Conservation (phyloP, 2,797 vertebrate genomes). For the Brachyrhaphis roseni region DNA sequence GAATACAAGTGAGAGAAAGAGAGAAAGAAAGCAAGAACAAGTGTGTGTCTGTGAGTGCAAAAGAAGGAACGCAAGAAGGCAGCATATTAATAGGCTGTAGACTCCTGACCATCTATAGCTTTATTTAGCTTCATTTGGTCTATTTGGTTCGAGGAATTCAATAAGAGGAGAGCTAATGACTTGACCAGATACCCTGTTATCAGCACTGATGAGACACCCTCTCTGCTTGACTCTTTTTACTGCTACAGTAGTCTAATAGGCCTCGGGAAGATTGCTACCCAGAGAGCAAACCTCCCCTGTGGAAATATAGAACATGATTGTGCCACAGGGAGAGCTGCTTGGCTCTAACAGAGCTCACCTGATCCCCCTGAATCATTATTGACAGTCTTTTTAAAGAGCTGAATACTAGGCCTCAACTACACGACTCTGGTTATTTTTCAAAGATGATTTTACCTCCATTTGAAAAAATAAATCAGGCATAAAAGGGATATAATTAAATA, state of each 20-base stretch:
- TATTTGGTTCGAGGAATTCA: conserved; percentile 77
- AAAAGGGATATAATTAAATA: neutral
- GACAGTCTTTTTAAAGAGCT: conserved; percentile 69
- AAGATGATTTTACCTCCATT: neutral
- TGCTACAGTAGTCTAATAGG: conserved; percentile 78
- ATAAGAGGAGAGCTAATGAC: conserved; percentile 82
- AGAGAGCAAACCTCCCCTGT: conserved; percentile 63
- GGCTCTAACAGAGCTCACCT: conserved; percentile 58
- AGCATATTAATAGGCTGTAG: conserved; percentile 76
- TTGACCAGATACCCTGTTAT: conserved; percentile 84
- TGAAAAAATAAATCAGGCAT: neutral
- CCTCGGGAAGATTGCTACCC: conserved; percentile 67
- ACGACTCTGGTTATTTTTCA: conserved; percentile 1
- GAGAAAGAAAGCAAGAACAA: conserved; percentile 24
- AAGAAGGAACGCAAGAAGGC: conserved; percentile 57
- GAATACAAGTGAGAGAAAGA: conserved; percentile 9
- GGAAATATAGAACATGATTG: conserved; percentile 71
- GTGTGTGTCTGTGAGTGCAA: conserved; percentile 34
- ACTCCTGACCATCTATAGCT: conserved; percentile 69
- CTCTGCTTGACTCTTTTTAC: conserved; percentile 76
- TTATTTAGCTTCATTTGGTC: conserved; percentile 79
- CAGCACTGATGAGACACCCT: conserved; percentile 79
- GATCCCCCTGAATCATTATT: conserved; percentile 74
- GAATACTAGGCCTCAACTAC: conserved; percentile 33
- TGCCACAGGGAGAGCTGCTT: conserved; percentile 67